These are phyloP conservation scores for Brachynemurus nebulosus DNA, from an alignment of 2,888 invertebrate species.

Conservation along the genomic window DNA sequence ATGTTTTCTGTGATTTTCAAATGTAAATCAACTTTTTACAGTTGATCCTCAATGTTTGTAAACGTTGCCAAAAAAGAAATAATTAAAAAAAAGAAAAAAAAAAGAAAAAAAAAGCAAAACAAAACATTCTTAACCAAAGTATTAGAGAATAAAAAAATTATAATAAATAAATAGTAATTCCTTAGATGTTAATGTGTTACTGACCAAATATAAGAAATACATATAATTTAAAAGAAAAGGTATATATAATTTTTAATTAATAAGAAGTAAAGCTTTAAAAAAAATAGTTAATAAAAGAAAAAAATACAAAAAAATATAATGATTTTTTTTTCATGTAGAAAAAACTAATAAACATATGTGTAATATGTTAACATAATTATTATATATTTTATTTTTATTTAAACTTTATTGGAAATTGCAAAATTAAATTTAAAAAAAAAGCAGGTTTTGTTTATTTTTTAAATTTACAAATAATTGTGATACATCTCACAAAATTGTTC, in stretches of 20 bases:
- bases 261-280: neutral
- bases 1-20: slow-evolving; percentile 2
- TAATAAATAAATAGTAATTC: slow-evolving; percentile 2
- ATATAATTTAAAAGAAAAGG: no score
- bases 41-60: slow-evolving; percentile 3
- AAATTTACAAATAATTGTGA: no score
- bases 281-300: neutral
- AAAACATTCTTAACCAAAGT: slow-evolving; percentile 7
- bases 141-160: slow-evolving; percentile 4
- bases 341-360: no score
- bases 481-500: no score
- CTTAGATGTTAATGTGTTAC: slow-evolving; percentile 9
- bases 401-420: no score
- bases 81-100: neutral
- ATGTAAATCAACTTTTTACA: slow-evolving; percentile 1
- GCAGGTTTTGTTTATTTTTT: no score
- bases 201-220: slow-evolving; percentile 6
- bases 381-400: no score
- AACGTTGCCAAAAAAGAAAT: slow-evolving; percentile 3
- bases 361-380: no score
- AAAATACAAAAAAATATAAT: no score
- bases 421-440: no score
- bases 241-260: neutral
- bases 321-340: no score
- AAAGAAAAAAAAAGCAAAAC: neutral